These are phyloP conservation scores for Hydra vulgaris DNA, from an alignment of 30 jellyfish, hydroid and myxozoan genomes.

Conservation along the genomic window DNA sequence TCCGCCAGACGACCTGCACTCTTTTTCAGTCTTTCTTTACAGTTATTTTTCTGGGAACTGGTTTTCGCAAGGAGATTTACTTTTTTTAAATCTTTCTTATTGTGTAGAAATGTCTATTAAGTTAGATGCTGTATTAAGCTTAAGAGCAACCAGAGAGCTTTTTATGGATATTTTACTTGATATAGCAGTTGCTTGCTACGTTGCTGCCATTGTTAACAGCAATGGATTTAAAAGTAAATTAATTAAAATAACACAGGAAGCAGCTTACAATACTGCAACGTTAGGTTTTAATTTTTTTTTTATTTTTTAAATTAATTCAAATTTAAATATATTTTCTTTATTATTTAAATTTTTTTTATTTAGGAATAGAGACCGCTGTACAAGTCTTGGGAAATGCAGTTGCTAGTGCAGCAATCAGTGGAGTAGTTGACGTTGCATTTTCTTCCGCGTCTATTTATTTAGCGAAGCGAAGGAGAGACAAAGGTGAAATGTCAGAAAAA, in stretches of 20 bases:
- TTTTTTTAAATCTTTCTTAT: background rate
- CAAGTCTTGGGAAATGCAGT: constrained; percentile 91
- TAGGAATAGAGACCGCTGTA: constrained; percentile 87
- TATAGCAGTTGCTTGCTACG: constrained; percentile 28
- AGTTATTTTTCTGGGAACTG: background rate
- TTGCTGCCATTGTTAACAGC: constrained; percentile 24
- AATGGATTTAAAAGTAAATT: constrained; percentile 73
- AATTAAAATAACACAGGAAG: constrained; percentile 69
- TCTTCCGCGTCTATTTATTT: constrained; percentile 71
- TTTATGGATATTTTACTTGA: constrained; percentile 14
- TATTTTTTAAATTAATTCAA: too few species aligned
- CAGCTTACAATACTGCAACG: constrained; percentile 93
- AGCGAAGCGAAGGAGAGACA: constrained; percentile 77
- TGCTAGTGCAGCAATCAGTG: constrained; percentile 78
- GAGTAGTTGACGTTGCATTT: constrained; percentile 75
- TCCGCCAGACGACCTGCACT: background rate
- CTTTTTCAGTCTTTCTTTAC: background rate
- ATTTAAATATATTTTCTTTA: too few species aligned
- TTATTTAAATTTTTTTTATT: background rate
- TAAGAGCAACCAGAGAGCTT: constrained; percentile 5
- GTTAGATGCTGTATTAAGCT: background rate
- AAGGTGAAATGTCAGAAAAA: constrained; percentile 58
- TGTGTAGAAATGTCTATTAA: constrained; percentile 2
- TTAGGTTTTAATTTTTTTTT: constrained; percentile 21
- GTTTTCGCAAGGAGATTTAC: constrained; percentile 10